Percentiles rank a stretch among this genome's conserved stretches.
These are phyloP conservation scores for Mythimna loreyi DNA, from an alignment of 2,888 invertebrate genomes.

Conservation along the genomic window DNA sequence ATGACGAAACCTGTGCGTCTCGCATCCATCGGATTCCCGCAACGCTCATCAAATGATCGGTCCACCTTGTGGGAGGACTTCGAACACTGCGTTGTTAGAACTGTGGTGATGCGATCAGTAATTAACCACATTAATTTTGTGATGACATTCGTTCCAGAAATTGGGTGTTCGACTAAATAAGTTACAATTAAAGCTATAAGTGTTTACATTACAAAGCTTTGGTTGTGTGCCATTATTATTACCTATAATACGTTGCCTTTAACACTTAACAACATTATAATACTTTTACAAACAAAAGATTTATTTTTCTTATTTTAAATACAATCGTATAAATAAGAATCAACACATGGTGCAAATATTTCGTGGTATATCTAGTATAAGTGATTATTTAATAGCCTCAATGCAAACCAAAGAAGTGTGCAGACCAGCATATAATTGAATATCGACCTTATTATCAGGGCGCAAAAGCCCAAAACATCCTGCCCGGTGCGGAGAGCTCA, in stretches of 20 bases:
- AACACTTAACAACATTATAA: too few relatives aligned
- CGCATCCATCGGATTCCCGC: too few relatives aligned
- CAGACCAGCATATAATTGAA: neutral
- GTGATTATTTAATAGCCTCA: too few relatives aligned
- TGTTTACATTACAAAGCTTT: neutral
- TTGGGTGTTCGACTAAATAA: neutral
- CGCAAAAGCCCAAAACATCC: neutral
- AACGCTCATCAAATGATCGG: too few relatives aligned
- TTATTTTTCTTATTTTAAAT: neutral
- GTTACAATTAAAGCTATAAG: neutral
- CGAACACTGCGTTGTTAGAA: too few relatives aligned
- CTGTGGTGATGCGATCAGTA: neutral
- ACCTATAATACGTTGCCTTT: neutral
- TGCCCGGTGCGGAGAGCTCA: neutral
- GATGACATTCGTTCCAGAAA: neutral
- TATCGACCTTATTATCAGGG: neutral
- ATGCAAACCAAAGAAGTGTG: neutral
- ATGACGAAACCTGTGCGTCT: too few relatives aligned
- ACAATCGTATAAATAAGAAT: neutral
- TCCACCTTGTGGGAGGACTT: too few relatives aligned
- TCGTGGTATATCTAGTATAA: neutral
- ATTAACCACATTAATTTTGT: neutral
- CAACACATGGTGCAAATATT: neutral
- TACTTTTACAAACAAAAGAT: neutral
- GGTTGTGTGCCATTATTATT: neutral